Evolutionary conservation across 1,140 invertebrate species (phyloP), one percentile per base, ranked within the genome.

Genomic region (Holcopasites calliopsidis): DNA sequence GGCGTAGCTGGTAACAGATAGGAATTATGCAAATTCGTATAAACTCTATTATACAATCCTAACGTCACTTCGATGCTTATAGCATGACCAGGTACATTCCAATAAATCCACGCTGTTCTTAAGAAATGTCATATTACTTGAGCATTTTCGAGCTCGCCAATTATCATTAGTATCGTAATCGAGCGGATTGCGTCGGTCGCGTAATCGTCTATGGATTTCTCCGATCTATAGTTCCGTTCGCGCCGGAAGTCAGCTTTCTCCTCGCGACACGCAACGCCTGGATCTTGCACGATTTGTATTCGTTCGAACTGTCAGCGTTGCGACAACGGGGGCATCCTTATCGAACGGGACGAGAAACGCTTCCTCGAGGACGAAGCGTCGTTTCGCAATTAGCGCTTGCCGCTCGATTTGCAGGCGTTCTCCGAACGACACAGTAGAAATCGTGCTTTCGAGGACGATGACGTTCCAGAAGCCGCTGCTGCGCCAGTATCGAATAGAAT

Each of bases 401-500:
- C 18, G n/a, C 38, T 58, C 21, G 5, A 38, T 11, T 3, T 6
- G 21, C 31, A 58, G 16, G 54, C 60, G 28, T 77, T 82, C 68
- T 4, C 7, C 33, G 68, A 81, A 68, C 26, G 21, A 49, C 16
- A 26, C 52, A 23, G 28, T 49, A 18, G 16, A 62, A 55, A 64
- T 47, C n/a, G 11, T 55, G 55, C 66, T 66, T 35, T 47, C 60
- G 49, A 40, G 62, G 47, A 28, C n/a, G 70, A 62, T 75, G 76
- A 81, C 76, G 57, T 76, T 65, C 57, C 75, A 64, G 76, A 78
- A 83, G 35, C 35, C 4, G 4, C 57, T 58, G 7, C 40, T 55
- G 61, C 21, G 31, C n/a, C n/a, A 71, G 47, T 70, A 80, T 81
- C 77, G 52, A 81, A 71, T 80, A 62, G 71, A 76, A 16, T 44